These are phyloP conservation scores for Agrochola lychnidis DNA, from an alignment of 2,888 invertebrate genomes.

Conservation along the genomic window DNA sequence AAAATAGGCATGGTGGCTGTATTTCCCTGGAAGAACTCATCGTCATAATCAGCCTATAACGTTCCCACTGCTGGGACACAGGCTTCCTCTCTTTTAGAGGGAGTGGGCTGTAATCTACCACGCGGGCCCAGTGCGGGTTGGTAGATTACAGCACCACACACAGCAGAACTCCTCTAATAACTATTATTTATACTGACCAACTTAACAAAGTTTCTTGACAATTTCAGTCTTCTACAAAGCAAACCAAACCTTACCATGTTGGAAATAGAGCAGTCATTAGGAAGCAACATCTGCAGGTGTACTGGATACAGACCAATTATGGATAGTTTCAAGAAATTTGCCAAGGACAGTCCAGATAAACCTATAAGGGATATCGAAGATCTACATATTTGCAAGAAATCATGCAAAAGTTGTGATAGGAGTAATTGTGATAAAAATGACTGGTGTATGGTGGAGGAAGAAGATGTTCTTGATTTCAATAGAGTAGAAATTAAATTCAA, in stretches of 20 bases:
- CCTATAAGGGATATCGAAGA: constrained; percentile 86
- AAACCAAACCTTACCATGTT: constrained; percentile 58
- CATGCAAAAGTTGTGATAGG: constrained; percentile 76
- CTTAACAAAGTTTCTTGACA: neutral
- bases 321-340: constrained; percentile 94
- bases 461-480: constrained; percentile 74
- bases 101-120: too few relatives aligned
- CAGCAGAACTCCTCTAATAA: too few relatives aligned
- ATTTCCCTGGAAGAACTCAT: neutral
- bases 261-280: constrained; percentile 93
- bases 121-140: too few relatives aligned
- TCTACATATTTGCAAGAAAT: constrained; percentile 69
- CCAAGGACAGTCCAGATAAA: constrained; percentile 89
- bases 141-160: too few relatives aligned
- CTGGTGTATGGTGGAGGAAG: constrained; percentile 47
- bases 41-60: too few relatives aligned
- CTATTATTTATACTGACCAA: neutral
- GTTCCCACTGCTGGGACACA: too few relatives aligned
- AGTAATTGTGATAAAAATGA: constrained; percentile 76
- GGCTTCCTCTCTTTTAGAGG: too few relatives aligned
- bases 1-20: too few relatives aligned
- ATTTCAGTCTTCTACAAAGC: constrained; percentile 38
- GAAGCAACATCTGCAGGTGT: constrained; percentile 95
- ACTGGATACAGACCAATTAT: constrained; percentile 95
- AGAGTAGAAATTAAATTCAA: constrained; percentile 62